A percentile compares a stretch with the other conserved stretches of the same genome.
phyloP scores from a whole-genome alignment of 1,140 invertebrate genomes.

The Cydia fagiglandana region DNA sequence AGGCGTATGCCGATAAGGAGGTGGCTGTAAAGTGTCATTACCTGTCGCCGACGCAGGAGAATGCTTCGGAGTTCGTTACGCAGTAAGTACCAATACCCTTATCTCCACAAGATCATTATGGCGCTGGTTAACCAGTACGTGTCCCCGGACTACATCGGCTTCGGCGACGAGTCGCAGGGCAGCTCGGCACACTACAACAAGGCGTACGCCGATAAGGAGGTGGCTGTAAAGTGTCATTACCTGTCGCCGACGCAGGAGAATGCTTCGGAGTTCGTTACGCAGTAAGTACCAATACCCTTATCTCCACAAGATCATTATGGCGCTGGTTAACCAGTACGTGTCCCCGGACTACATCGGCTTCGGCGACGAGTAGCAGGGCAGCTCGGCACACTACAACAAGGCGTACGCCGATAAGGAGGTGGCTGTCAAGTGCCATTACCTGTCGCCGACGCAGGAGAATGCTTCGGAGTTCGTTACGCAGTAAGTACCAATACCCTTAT shows the following conservation, averaged over 20 bases:
- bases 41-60: slow-evolving; percentile 48
- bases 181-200: slow-evolving; percentile 52
- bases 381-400: slow-evolving; percentile 51
- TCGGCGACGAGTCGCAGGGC: slow-evolving; percentile 58
- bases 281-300: slow-evolving; percentile 54
- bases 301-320: slow-evolving; percentile 57
- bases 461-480: slow-evolving; percentile 53
- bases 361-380: slow-evolving; percentile 57
- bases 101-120: slow-evolving; percentile 59
- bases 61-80: slow-evolving; percentile 57
- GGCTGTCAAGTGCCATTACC: slow-evolving; percentile 60
- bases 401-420: slow-evolving; percentile 51
- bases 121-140: slow-evolving; percentile 57
- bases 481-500: slow-evolving; percentile 55
- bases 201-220: slow-evolving; percentile 49
- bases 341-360: slow-evolving; percentile 57
- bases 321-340: slow-evolving; percentile 56
- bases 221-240: slow-evolving; percentile 61
- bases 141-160: slow-evolving; percentile 54
- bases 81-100: slow-evolving; percentile 55
- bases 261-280: slow-evolving; percentile 53
- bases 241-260: slow-evolving; percentile 48
- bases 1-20: slow-evolving; percentile 51
- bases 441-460: slow-evolving; percentile 48
- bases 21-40: slow-evolving; percentile 61